Evolutionary conservation across 1,140 invertebrate genomes (phyloP).

Genomic region (Pseudoatta argentina): DNA sequence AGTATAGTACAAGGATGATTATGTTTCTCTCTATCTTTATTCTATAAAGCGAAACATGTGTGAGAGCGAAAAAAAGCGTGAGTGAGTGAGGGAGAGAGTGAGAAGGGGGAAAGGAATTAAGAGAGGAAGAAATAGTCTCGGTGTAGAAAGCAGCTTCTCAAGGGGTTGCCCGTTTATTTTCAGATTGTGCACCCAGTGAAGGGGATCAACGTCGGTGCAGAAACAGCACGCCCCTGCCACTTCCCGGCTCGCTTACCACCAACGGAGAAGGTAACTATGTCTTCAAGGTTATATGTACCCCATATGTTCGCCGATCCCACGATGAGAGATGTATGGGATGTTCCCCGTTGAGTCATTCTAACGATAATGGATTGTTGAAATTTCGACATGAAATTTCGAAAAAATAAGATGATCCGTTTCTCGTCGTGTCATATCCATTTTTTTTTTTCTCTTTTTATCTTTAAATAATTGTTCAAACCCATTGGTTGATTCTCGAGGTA

Average conservation of each 20-base stretch:
- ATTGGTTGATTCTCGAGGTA: slow-evolving; percentile 37
- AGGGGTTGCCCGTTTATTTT: slow-evolving; percentile 83
- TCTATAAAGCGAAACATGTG: slow-evolving; percentile 10
- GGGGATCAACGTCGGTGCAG: slow-evolving; percentile 85
- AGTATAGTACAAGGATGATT: neutral
- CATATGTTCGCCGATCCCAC: slow-evolving; percentile 39
- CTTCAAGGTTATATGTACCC: slow-evolving; percentile 69
- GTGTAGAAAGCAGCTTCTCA: slow-evolving; percentile 66
- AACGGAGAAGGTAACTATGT: slow-evolving; percentile 90
- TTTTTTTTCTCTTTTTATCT: slow-evolving; percentile 1
- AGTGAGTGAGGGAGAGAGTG: neutral
- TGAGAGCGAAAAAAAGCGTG: slow-evolving; percentile 1
- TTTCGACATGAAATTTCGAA: neutral
- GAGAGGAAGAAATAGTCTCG: slow-evolving; percentile 38
- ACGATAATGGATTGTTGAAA: neutral
- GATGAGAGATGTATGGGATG: slow-evolving; percentile 47
- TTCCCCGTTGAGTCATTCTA: slow-evolving; percentile 19
- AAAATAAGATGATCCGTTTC: neutral
- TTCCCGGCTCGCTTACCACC: slow-evolving; percentile 90
- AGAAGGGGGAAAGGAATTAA: neutral
- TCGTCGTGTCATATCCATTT: neutral
- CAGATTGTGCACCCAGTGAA: slow-evolving; percentile 90
- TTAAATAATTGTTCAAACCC: slow-evolving; percentile 32
- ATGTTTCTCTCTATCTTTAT: neutral
- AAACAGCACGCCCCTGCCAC: slow-evolving; percentile 87